phyloP scores from a whole-genome alignment of 1,140 invertebrate species.

The Plodia interpunctella region DNA sequence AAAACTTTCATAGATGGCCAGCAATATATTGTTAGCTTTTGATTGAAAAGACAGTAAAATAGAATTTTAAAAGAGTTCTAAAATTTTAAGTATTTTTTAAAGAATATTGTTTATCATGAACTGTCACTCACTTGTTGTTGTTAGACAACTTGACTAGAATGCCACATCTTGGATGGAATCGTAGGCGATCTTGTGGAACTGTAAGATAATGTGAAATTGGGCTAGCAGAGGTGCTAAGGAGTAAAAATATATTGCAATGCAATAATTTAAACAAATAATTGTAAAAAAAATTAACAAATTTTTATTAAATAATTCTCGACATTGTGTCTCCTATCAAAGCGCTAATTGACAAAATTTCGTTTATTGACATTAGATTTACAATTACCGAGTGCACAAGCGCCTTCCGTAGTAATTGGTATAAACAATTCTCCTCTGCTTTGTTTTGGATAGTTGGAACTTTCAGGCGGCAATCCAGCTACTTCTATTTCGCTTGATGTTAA shows the following conservation, averaged over 20 bases:
- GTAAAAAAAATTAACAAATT: neutral
- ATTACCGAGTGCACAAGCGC: slow-evolving; percentile 41
- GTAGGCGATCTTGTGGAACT: slow-evolving; percentile 81
- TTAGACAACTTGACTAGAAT: slow-evolving; percentile 92
- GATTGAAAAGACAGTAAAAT: neutral
- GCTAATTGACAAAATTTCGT: too few relatives aligned
- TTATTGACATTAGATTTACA: slow-evolving; percentile 3
- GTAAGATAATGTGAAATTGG: too few relatives aligned
- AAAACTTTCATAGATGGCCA: too few relatives aligned
- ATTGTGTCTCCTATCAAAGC: too few relatives aligned
- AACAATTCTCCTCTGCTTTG: slow-evolving; percentile 33
- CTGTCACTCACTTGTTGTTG: slow-evolving; percentile 80
- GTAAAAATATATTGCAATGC: too few relatives aligned
- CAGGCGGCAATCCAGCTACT: slow-evolving; percentile 22
- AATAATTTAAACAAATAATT: neutral
- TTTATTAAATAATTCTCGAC: neutral
- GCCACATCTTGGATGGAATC: slow-evolving; percentile 93
- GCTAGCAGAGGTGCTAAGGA: too few relatives aligned
- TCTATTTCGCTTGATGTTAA: slow-evolving; percentile 43
- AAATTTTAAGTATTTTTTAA: too few relatives aligned
- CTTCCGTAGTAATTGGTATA: slow-evolving; percentile 41
- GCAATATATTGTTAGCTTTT: too few relatives aligned
- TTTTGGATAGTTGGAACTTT: slow-evolving; percentile 26
- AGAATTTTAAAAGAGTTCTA: too few relatives aligned
- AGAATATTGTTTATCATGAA: too few relatives aligned